Evolutionary conservation across 2,888 invertebrate species (phyloP).

Genomic region (Scaptomyza polygonia): DNA sequence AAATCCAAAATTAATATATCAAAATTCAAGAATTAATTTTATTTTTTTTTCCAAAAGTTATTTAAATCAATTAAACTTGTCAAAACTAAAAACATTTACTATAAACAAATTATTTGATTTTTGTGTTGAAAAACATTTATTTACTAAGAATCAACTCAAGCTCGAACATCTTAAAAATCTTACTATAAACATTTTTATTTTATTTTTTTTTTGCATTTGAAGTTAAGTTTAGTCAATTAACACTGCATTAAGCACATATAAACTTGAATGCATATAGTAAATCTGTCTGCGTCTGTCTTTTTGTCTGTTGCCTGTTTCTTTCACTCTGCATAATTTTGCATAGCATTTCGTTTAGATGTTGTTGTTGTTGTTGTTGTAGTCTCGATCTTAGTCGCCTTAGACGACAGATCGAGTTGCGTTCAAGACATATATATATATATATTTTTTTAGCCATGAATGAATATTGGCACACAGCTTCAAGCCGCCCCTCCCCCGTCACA

Average conservation of each 20-base stretch:
- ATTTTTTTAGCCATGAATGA: conserved; percentile 75
- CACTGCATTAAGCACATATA: conserved; percentile 58
- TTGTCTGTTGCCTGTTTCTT: conserved; percentile 65
- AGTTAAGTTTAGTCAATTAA: conserved; percentile 13
- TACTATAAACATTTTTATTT: too few species aligned
- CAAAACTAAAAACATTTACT: too few species aligned
- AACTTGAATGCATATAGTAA: conserved; percentile 58
- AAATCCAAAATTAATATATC: too few species aligned
- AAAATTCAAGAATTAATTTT: too few species aligned
- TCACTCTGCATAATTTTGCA: conserved; percentile 81
- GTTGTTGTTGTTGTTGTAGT: conserved; percentile 58
- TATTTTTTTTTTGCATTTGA: too few species aligned
- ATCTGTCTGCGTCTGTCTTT: conserved; percentile 56
- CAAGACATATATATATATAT: too few species aligned
- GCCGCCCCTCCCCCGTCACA: conserved; percentile 38
- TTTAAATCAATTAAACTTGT: too few species aligned
- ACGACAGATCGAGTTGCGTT: conserved; percentile 55
- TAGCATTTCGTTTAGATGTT: conserved; percentile 65
- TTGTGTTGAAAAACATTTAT: too few species aligned
- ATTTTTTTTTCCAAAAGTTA: too few species aligned
- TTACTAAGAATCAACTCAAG: too few species aligned
- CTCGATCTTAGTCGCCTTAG: conserved; percentile 50
- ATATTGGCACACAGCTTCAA: conserved; percentile 72
- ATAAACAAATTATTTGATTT: too few species aligned
- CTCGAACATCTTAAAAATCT: too few species aligned